Base-by-base conservation (phyloP, 2,797 vertebrate genomes). In the Lophotriccus pileatus region DNA sequence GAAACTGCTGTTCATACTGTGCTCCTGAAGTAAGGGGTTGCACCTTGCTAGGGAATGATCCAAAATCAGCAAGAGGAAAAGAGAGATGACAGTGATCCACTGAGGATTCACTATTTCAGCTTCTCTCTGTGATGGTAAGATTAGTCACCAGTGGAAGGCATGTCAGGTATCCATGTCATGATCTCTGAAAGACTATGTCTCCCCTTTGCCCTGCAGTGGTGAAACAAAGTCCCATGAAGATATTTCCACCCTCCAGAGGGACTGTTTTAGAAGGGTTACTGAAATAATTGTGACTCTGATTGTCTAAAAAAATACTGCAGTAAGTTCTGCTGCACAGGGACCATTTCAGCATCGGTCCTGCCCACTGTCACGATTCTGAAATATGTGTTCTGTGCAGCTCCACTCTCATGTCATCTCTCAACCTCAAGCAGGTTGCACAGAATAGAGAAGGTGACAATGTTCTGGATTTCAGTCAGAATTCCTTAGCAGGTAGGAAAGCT, bases 391-490 rank as follows among this genome's bases (percentile, higher is more conserved):
- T 36, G 49, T 47, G 46, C 81, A 89, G n/a, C 53, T 79, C 32
- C 60, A 36, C 44, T 47, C 55, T 36, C 5, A 4, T 27, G 21
- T 68, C 39, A 27, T 9, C 50, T 70, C 64, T 81, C 47, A 50
- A 10, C 47, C 75, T 77, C 81, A 68, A 34, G 52, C 5, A 50
- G 6, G 32, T 23, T 67, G 82, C 52, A 56, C 20, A 56, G 56
- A 75, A 84, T 62, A 82, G 73, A 67, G 68, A 52, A 68, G 67
- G 75, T 62, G 62, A 75, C 84, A 53, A 0, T 7, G 14, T 55
- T 89, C 62, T 80, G 53, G 79, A 64, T 85, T 91, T 78, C 69
- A 69, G 49, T 62, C 72, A 84, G 64, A 66, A 56, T 44, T 34
- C 50, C 75, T 67, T 62, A 46, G 32, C 79, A 86, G 50, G 55